Evolutionary conservation across 2,113 vertebrate species (phyloP), one percentile per base, ranked within the genome.

Genomic region (Amphiprion percula): DNA sequence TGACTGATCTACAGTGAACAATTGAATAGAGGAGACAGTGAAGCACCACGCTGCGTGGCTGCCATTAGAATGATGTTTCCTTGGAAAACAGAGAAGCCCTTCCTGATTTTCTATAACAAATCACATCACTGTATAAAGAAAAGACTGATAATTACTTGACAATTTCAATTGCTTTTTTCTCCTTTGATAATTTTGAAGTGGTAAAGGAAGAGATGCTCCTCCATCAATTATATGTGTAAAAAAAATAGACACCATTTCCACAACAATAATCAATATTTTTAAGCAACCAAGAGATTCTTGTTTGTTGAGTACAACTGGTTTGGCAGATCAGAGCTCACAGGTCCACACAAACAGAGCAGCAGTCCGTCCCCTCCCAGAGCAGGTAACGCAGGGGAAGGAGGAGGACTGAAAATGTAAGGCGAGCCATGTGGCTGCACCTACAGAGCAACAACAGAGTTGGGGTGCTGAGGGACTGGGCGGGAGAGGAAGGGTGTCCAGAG

Each of bases 241-340:
- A 90, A 85, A 87, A 91, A 90, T 61, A 86, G 59, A 90, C 88
- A 94, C 87, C 88, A 92, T 91, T 89, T 90, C 85, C 91, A 94
- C 90, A 93, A 93, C 81, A 74, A 92, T 90, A 88, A 88, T 89
- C 68, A 90, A 91, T 91, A 87, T 49, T 87, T 86, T 75, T 84
- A 94, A 93, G 80, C 81, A 93, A 94, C 86, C 84, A 87, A 91
- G 87, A 87, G 83, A 87, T 87, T 85, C 77, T 88, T 85, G 68
- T 87, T 80, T 90, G 86, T 89, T 87, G 91, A 94, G 86, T 86
- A 92, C 86, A 70, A 91, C 55, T 81, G 77, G 89, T 93, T 92
- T 84, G 62, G 85, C 80, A 92, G 92, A 93, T 94, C 93, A 87
- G 87, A 76, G 63, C 77, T 72, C 75, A 82, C 82, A 71, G 74